A percentile compares a stretch with the other conserved stretches of the same genome.
phyloP scores from a whole-genome alignment of 2,113 vertebrate species.

The Psittacus erithacus region DNA sequence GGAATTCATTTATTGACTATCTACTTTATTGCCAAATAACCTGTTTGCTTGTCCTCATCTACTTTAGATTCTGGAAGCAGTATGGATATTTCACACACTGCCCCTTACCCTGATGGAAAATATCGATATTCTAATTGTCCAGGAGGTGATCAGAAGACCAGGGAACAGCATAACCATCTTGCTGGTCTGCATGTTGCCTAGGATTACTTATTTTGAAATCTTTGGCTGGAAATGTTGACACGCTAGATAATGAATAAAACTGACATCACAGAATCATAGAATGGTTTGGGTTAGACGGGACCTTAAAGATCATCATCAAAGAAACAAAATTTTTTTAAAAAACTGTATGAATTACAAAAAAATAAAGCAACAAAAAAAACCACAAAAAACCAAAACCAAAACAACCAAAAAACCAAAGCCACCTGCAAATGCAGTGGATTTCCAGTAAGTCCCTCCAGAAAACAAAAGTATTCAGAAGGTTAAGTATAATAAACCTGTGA shows the following conservation, averaged over 20 bases:
- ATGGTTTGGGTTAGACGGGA: neutral
- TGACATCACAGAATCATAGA: slow-evolving; percentile 39
- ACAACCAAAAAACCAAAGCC: too few relatives aligned
- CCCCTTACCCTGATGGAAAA: slow-evolving; percentile 62
- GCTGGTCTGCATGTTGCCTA: slow-evolving; percentile 22
- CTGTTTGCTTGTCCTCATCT: slow-evolving; percentile 28
- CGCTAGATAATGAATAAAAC: slow-evolving; percentile 36
- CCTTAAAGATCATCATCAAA: neutral
- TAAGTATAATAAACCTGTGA: neutral
- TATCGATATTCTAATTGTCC: slow-evolving; percentile 64
- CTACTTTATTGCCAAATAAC: slow-evolving; percentile 41
- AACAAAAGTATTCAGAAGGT: neutral
- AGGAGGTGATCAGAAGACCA: neutral
- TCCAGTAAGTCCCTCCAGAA: slow-evolving; percentile 5
- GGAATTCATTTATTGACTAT: slow-evolving; percentile 63
- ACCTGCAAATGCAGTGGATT: neutral
- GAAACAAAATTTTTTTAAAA: neutral
- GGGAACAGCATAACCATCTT: neutral
- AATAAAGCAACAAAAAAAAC: neutral
- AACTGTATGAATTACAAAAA: neutral
- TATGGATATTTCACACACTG: slow-evolving; percentile 3
- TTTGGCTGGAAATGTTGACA: slow-evolving; percentile 66
- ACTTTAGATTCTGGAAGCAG: slow-evolving; percentile 51
- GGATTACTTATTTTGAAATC: slow-evolving; percentile 26
- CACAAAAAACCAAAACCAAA: neutral